phyloP scores from a whole-genome alignment of 2,888 invertebrate genomes.

The Leptarthrus brevirostris region DNA sequence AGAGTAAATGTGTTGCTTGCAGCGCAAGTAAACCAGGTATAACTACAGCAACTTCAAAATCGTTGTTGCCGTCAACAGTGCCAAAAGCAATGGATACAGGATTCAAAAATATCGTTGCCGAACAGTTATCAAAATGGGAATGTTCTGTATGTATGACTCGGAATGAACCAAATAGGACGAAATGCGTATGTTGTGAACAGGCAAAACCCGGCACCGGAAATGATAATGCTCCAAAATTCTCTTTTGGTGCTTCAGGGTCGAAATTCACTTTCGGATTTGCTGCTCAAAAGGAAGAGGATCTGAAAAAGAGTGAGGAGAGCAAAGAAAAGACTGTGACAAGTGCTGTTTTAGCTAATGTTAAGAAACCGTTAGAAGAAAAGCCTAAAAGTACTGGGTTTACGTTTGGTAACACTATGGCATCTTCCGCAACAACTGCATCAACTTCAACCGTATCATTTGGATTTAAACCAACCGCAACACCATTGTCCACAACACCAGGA shows the following conservation, averaged over 20 bases:
- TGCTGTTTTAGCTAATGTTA: constrained; percentile 47
- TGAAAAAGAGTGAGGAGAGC: constrained; percentile 48
- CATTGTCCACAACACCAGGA: neutral
- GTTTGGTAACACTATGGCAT: constrained; percentile 5
- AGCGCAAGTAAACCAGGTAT: constrained; percentile 67
- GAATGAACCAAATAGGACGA: constrained; percentile 68
- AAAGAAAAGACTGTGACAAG: constrained; percentile 48
- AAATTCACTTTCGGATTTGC: constrained; percentile 65
- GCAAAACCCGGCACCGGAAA: constrained; percentile 66
- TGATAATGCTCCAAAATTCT: constrained; percentile 57
- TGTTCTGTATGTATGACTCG: constrained; percentile 73
- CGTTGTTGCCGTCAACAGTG: constrained; percentile 29
- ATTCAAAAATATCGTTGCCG: constrained; percentile 62
- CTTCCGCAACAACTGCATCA: constrained; percentile 4
- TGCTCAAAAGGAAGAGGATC: constrained; percentile 57
- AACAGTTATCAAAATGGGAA: constrained; percentile 69
- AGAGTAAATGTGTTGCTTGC: constrained; percentile 70
- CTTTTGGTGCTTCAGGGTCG: constrained; percentile 60
- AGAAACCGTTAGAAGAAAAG: neutral
- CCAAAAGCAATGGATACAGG: constrained; percentile 59
- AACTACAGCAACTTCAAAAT: constrained; percentile 30
- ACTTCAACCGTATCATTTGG: constrained; percentile 39
- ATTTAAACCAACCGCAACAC: constrained; percentile 11
- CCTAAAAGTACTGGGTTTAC: neutral
- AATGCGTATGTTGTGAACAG: constrained; percentile 73